These are phyloP conservation scores for Lacanobia wlatinum DNA, from an alignment of 2,888 invertebrate genomes.

Conservation along the genomic window DNA sequence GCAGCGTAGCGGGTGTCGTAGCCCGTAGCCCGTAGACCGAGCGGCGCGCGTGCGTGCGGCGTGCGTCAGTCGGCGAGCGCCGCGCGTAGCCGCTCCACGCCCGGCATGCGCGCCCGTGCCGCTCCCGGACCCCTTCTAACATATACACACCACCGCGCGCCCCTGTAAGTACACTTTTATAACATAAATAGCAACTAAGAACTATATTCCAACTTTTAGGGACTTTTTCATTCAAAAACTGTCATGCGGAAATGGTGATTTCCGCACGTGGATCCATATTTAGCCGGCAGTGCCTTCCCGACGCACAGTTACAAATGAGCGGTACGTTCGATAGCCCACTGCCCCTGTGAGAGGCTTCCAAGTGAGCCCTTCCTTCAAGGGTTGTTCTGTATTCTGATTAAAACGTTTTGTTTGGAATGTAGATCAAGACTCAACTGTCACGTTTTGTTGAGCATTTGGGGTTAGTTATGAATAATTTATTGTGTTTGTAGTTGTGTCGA, in stretches of 20 bases:
- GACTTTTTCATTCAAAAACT: slow-evolving; percentile 73
- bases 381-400: slow-evolving; percentile 79
- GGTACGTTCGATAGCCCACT: slow-evolving; percentile 90
- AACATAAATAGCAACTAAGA: slow-evolving; percentile 23
- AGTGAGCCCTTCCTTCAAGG: slow-evolving; percentile 80
- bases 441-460: slow-evolving; percentile 57
- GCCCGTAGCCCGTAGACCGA: slow-evolving; percentile 56
- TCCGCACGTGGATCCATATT: slow-evolving; percentile 86
- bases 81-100: slow-evolving; percentile 85
- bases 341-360: slow-evolving; percentile 88
- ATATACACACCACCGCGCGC: slow-evolving; percentile 84
- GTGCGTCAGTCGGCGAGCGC: slow-evolving; percentile 86
- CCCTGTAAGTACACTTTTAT: slow-evolving; percentile 83
- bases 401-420: slow-evolving; percentile 67
- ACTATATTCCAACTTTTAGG: slow-evolving; percentile 1
- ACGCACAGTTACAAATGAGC: slow-evolving; percentile 87
- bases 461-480: slow-evolving; percentile 59
- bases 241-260: slow-evolving; percentile 72
- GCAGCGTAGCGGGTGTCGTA: slow-evolving; percentile 69
- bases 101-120: slow-evolving; percentile 80
- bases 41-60: slow-evolving; percentile 86
- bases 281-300: slow-evolving; percentile 77
- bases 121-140: slow-evolving; percentile 72
- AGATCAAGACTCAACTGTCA: slow-evolving; percentile 57
- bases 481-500: slow-evolving; percentile 47